Conservation (phyloP, 1,140 invertebrate species). For the Diachasma alloeum region DNA sequence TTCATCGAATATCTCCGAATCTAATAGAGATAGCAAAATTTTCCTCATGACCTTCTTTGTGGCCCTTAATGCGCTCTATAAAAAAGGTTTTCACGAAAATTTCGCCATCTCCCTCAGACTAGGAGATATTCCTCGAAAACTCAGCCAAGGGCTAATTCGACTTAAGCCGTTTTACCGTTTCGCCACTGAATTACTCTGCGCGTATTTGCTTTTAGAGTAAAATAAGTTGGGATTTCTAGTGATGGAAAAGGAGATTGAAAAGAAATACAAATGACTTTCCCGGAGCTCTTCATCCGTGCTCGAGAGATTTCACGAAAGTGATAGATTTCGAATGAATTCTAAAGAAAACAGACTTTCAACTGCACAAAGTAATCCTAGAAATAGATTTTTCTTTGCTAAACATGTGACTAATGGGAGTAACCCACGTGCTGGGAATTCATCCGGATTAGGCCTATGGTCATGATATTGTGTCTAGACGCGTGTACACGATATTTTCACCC, state of each 20-base stretch:
- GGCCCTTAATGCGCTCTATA: too few species aligned
- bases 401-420: neutral
- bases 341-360: neutral
- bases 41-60: too few species aligned
- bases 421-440: neutral
- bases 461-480: neutral
- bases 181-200: too few species aligned
- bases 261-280: slow-evolving; percentile 11
- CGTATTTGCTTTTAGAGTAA: neutral
- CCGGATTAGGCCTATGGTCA: neutral
- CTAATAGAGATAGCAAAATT: too few species aligned
- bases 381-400: neutral
- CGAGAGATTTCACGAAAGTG: neutral
- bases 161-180: too few species aligned
- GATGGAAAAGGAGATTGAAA: neutral
- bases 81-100: too few species aligned
- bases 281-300: neutral
- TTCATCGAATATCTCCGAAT: too few species aligned
- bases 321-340: neutral
- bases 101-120: too few species aligned
- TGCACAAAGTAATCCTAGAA: neutral
- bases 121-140: too few species aligned
- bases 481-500: neutral
- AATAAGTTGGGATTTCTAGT: neutral
- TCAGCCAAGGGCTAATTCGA: too few species aligned